These are phyloP conservation scores for Piezodorus guildinii DNA, from an alignment of 1,140 invertebrate species.

Conservation along the genomic window DNA sequence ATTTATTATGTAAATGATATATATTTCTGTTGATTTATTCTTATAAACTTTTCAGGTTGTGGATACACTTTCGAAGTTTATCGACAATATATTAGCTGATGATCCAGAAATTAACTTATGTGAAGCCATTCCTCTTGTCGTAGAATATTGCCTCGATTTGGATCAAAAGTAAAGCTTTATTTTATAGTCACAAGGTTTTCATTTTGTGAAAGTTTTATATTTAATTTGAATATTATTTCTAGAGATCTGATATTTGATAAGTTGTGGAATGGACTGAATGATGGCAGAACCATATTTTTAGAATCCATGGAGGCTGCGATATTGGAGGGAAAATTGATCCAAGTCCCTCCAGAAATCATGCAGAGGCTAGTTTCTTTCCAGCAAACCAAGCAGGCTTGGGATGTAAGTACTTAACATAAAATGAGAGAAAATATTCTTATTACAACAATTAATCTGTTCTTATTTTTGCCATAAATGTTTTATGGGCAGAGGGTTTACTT, in stretches of 20 bases:
- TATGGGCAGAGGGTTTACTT: too few species aligned
- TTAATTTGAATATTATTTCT: slow-evolving; percentile 24
- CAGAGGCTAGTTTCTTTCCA: slow-evolving; percentile 51
- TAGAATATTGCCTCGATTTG: slow-evolving; percentile 28
- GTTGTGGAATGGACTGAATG: slow-evolving; percentile 41
- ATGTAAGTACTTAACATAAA: slow-evolving; percentile 27
- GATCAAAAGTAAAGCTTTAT: slow-evolving; percentile 27
- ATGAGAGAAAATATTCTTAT: too few species aligned
- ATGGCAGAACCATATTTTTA: slow-evolving; percentile 36
- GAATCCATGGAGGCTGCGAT: slow-evolving; percentile 40
- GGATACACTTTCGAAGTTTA: slow-evolving; percentile 27
- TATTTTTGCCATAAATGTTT: too few species aligned
- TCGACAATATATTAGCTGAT: slow-evolving; percentile 26
- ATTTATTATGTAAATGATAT: too few species aligned
- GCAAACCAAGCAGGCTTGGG: slow-evolving; percentile 39
- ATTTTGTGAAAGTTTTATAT: too few species aligned
- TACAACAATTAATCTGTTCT: too few species aligned
- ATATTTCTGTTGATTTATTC: too few species aligned
- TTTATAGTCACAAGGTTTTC: too few species aligned
- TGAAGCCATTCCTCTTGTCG: slow-evolving; percentile 29
- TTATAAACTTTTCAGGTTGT: slow-evolving; percentile 24
- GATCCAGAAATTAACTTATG: slow-evolving; percentile 24
- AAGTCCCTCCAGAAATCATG: slow-evolving; percentile 49
- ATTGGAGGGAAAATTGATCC: slow-evolving; percentile 39
- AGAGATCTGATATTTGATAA: slow-evolving; percentile 41